A percentile compares a stretch with the other conserved stretches of the same genome.
These are phyloP conservation scores for Calephelis nemesis DNA, from an alignment of 1,140 invertebrate species.

Conservation along the genomic window DNA sequence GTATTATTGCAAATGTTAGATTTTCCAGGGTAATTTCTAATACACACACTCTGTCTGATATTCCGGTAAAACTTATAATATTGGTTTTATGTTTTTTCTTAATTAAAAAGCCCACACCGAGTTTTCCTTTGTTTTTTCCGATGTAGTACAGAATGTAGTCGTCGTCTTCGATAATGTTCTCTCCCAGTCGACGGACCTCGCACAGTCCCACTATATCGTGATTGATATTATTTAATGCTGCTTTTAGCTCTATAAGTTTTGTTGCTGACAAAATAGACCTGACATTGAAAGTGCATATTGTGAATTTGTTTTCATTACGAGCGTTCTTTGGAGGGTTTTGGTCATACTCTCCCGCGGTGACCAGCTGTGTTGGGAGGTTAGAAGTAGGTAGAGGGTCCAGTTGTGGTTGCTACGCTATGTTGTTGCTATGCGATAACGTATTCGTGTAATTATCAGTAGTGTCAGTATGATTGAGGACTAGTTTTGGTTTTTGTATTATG, in stretches of 20 bases:
- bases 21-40: conserved; percentile 29
- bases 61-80: conserved; percentile 20
- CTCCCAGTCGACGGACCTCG: conserved; percentile 29
- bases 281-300: conserved; percentile 20
- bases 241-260: conserved; percentile 30
- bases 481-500: background rate
- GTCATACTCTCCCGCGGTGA: too few relatives aligned
- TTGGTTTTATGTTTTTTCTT: too few relatives aligned
- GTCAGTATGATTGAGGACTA: background rate
- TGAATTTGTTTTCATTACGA: background rate
- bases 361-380: too few relatives aligned
- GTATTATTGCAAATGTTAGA: conserved; percentile 33
- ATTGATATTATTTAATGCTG: conserved; percentile 30
- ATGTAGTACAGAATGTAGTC: conserved; percentile 26
- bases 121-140: background rate
- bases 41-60: conserved; percentile 27
- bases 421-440: background rate
- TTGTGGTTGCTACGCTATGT: background rate
- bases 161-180: conserved; percentile 30
- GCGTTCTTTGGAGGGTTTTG: too few relatives aligned
- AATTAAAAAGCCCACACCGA: conserved; percentile 18
- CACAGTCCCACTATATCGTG: conserved; percentile 32
- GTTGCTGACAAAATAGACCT: conserved; percentile 14
- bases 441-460: background rate
- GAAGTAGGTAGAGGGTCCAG: too few relatives aligned